Conservation (phyloP, 2,888 invertebrate genomes). For the Cantharis rufa region DNA sequence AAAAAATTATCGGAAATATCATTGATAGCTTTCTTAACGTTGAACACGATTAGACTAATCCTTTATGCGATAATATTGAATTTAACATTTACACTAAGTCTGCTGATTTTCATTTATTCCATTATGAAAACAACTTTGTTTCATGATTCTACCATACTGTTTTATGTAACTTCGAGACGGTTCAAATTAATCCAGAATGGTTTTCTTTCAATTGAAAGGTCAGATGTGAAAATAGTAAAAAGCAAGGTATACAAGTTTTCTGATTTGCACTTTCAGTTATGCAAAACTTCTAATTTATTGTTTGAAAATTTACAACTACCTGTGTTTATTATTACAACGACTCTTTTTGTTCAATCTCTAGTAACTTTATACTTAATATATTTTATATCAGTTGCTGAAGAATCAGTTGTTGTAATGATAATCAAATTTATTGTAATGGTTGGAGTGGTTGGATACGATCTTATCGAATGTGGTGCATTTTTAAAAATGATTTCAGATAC, state of each 20-base stretch:
- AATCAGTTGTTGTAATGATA: neutral
- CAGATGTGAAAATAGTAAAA: neutral
- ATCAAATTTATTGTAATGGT: neutral
- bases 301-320: neutral
- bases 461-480: neutral
- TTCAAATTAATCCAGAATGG: neutral
- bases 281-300: neutral
- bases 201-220: neutral
- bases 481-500: neutral
- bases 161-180: neutral
- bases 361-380: neutral
- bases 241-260: neutral
- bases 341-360: neutral
- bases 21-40: neutral
- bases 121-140: neutral
- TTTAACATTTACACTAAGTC: neutral
- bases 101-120: neutral
- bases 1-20: neutral
- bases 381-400: neutral
- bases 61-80: neutral
- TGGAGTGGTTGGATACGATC: neutral
- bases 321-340: neutral
- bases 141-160: neutral
- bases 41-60: neutral
- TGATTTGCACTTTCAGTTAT: neutral